Percentiles rank a stretch among this genome's conserved stretches.
phyloP scores from a whole-genome alignment of 37 sponge, comb jelly and placozoan species.

The Beroe forskalii region DNA sequence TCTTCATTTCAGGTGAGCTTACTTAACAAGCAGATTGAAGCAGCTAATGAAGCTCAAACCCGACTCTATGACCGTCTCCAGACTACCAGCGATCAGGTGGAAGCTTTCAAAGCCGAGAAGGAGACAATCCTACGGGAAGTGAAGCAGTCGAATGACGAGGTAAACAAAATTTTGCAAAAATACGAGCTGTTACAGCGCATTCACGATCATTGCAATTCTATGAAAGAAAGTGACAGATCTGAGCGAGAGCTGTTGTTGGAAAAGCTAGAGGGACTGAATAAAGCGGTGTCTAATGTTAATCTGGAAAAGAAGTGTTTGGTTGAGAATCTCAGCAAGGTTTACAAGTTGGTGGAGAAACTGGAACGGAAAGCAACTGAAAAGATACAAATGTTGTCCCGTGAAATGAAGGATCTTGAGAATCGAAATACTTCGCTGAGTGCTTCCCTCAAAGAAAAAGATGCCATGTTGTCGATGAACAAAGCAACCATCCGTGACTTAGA shows the following conservation, averaged over 20 bases:
- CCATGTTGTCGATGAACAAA: neutral
- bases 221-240: neutral
- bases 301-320: neutral
- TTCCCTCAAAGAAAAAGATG: constrained; percentile 13
- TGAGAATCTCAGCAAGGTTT: neutral
- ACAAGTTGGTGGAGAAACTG: constrained; percentile 38
- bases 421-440: neutral
- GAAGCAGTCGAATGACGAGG: neutral
- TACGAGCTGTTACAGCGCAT: neutral
- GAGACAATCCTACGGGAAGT: neutral
- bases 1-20: neutral
- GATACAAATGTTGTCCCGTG: constrained; percentile 3
- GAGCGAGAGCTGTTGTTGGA: neutral
- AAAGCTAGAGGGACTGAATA: neutral
- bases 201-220: constrained; percentile 18
- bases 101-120: neutral
- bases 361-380: constrained; percentile 32
- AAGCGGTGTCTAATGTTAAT: neutral
- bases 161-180: neutral
- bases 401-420: neutral
- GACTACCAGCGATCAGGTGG: neutral
- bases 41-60: neutral
- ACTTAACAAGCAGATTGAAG: neutral
- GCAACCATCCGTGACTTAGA: constrained; percentile 31
- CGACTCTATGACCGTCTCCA: neutral